Base-by-base conservation (phyloP, 2,113 vertebrate species). In the Boulengerochromis microlepis region DNA sequence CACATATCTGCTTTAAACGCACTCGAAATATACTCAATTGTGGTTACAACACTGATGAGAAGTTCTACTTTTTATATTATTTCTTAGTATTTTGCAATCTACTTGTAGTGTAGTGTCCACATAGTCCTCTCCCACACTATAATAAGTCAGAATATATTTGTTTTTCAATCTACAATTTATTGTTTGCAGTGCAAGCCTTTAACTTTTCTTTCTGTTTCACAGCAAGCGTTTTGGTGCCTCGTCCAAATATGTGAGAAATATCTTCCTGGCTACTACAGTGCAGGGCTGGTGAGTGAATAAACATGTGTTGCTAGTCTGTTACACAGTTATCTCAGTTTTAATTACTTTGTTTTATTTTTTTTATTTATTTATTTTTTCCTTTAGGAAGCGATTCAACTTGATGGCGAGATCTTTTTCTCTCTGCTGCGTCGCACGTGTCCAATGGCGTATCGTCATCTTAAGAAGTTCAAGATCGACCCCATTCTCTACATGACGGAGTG, bases 221-320 rank as follows among this genome's bases (percentile, higher is more conserved):
- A 98, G 98, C 97, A 98, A 98, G 98, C 98, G 5, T 98, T 98
- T 93, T 98, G 98, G 98, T 98, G 98, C 94, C 96, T 98, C 86
- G 98, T 98, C 33, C 98, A 98, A 94, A 98, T 98, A 89, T 98
- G 98, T 35, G 98, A 98, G 95, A 98, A 97, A 86, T 98, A 97
- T 80, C 96, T 98, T 24, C 98, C 98, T 0, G 98, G 98, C 13
- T 98, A 98, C 93, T 98, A 98, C 96, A 98, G 98, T 13, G 98
- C 97, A 7, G 98, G 98, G 12, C 95, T 98, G 97, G 98, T 98
- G 93, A 97, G 98, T 96, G 8, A 61, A 33, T n/a, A 3, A 24
- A 35, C 13, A 10, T 7, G 4, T 35, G 6, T 10, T 61, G 3
- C 1, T 78, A 50, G 7, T 50, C 12, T 78, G 6, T 71, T n/a